phyloP scores from a whole-genome alignment of 2,888 invertebrate species.

The Panorpa germanica region DNA sequence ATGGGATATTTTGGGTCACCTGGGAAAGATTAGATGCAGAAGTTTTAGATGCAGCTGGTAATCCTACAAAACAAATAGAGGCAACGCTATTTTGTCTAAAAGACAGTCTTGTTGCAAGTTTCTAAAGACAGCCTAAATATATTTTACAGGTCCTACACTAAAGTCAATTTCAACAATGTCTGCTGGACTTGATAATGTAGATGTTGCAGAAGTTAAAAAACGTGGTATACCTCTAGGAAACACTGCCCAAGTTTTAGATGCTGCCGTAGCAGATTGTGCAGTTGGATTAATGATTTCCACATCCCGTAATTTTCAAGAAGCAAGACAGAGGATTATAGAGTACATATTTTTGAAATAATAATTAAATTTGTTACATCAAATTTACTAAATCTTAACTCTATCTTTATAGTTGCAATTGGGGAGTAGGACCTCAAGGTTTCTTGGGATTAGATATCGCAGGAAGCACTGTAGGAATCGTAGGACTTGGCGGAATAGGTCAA shows the following conservation, averaged over 20 bases:
- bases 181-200: slow-evolving; percentile 72
- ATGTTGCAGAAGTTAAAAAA: slow-evolving; percentile 45
- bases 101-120: too few species aligned
- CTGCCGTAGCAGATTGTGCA: slow-evolving; percentile 68
- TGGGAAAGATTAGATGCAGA: slow-evolving; percentile 19
- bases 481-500: slow-evolving; percentile 65
- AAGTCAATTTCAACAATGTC: slow-evolving; percentile 69
- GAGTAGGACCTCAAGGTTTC: slow-evolving; percentile 49
- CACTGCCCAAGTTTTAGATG: slow-evolving; percentile 54
- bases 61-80: too few species aligned
- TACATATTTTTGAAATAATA: slow-evolving; percentile 3
- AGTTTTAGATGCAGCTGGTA: slow-evolving; percentile 19
- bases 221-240: slow-evolving; percentile 61
- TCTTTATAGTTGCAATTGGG: slow-evolving; percentile 39
- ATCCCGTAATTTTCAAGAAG: slow-evolving; percentile 60
- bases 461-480: slow-evolving; percentile 67
- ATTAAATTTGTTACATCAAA: too few species aligned
- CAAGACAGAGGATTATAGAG: slow-evolving; percentile 35
- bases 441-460: slow-evolving; percentile 59
- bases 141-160: slow-evolving; percentile 34
- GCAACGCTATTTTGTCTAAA: too few species aligned
- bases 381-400: slow-evolving; percentile 5
- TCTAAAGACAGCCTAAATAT: too few species aligned
- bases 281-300: slow-evolving; percentile 59
- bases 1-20: slow-evolving; percentile 21